Percentiles rank a stretch among this genome's conserved stretches.
Evolutionary conservation across 2,888 invertebrate species (phyloP).

Genomic region (Exocentrus adspersus): DNA sequence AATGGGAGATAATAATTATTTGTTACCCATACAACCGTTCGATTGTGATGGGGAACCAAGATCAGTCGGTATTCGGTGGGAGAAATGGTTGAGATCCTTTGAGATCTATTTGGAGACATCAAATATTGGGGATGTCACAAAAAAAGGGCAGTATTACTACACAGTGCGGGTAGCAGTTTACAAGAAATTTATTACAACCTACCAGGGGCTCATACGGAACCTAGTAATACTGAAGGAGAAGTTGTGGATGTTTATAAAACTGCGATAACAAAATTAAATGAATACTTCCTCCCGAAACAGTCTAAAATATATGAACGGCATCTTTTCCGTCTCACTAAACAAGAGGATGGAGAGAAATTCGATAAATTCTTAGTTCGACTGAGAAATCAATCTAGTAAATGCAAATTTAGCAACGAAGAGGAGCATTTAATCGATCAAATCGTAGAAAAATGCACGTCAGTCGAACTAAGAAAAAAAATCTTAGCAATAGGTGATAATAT

Average conservation of each 20-base stretch:
- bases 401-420: slow-evolving; percentile 44
- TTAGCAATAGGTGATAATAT: no score
- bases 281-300: slow-evolving; percentile 44
- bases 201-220: slow-evolving; percentile 32
- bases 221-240: slow-evolving; percentile 13
- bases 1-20: no score
- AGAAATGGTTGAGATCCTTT: slow-evolving; percentile 41
- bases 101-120: slow-evolving; percentile 38
- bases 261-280: slow-evolving; percentile 41
- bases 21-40: slow-evolving; percentile 23
- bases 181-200: slow-evolving; percentile 44
- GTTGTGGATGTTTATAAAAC: slow-evolving; percentile 32
- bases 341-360: slow-evolving; percentile 51
- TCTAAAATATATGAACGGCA: slow-evolving; percentile 47
- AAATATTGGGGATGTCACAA: slow-evolving; percentile 27
- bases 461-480: no score
- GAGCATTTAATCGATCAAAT: slow-evolving; percentile 30
- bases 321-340: slow-evolving; percentile 46
- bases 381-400: slow-evolving; percentile 49
- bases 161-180: slow-evolving; percentile 37
- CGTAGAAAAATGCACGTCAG: slow-evolving; percentile 24
- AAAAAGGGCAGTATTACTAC: slow-evolving; percentile 37
- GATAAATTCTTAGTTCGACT: slow-evolving; percentile 50
- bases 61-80: slow-evolving; percentile 35
- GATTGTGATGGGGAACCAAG: slow-evolving; percentile 35